Base-by-base conservation (phyloP, 2,888 invertebrate genomes). In the Trilocha varians region DNA sequence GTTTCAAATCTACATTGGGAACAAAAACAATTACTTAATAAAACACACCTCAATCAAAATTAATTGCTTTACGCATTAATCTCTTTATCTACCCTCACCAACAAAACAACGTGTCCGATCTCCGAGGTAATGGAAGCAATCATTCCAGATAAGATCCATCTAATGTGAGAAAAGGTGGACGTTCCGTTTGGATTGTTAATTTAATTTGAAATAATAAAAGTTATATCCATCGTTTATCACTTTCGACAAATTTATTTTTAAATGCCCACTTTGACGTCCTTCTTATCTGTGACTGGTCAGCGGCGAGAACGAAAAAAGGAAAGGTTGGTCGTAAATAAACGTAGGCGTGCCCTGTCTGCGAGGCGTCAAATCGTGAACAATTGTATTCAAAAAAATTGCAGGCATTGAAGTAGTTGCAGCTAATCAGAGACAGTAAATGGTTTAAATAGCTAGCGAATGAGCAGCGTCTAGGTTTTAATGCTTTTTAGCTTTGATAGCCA, bases 231-330 rank as follows among this genome's bases (percentile, higher is more conserved):
- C 84, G 79, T 84, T 84, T 84, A 83, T 84, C 83, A 80, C 82
- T 78, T 82, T 80, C 79, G 80, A 86, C 86, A 86, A 86, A 86
- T 86, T 86, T 78, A 80, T 78, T 82, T 85, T 82, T 84, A 84
- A 86, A 83, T 78, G 80, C 74, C 75, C 72, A 75, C 72, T 74
- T 70, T 69, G 73, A 70, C 60, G 74, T 72, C 70, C 72, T 65
- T 69, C 70, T 82, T 79, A 78, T 78, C 78, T 78, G 62, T 70
- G 74, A 74, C 71, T 70, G 71, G 71, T 55, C 67, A 59, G 66
- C 55, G 55, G 59, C 65, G 59, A 63, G 60, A 62, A 61, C 66
- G 62, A 55, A 71, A 75, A 74, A 70, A 72, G 67, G 64, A 75
- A 69, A 70, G 57, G 44, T 55, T 41, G 50, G 55, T 66, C 65